phyloP scores from a whole-genome alignment of 2,888 invertebrate species.

The Acrobasis consociella region DNA sequence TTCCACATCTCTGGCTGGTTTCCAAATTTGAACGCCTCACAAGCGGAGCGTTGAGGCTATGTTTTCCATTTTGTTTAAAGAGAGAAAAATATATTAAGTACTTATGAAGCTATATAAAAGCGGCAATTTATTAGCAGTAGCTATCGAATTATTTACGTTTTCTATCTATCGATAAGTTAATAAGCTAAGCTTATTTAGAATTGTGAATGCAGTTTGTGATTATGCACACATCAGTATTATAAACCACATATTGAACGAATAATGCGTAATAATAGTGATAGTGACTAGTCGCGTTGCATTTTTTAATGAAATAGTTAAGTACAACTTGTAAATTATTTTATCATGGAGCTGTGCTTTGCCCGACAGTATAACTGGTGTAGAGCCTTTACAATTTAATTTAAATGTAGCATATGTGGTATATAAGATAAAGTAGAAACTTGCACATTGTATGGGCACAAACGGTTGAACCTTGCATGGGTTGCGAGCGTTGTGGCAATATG shows the following conservation, averaged over 20 bases:
- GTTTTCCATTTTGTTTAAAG: neutral
- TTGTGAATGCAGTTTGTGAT: constrained; percentile 34
- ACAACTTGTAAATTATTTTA: neutral
- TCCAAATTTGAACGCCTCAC: no score
- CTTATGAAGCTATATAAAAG: neutral
- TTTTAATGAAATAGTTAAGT: constrained; percentile 23
- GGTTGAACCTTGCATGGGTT: neutral
- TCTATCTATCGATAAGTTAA: neutral
- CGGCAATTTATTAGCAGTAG: neutral
- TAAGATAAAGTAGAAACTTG: constrained; percentile 32
- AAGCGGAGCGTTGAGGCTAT: no score
- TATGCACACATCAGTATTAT: constrained; percentile 62
- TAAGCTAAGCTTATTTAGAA: constrained; percentile 7
- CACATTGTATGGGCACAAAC: constrained; percentile 33
- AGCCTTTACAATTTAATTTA: constrained; percentile 25
- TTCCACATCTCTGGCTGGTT: neutral
- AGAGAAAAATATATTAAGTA: neutral
- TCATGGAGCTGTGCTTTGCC: neutral
- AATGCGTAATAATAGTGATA: constrained; percentile 31
- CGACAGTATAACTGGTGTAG: constrained; percentile 14
- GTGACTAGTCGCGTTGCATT: constrained; percentile 37
- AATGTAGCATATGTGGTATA: constrained; percentile 38
- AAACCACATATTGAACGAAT: constrained; percentile 49
- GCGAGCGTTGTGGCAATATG: constrained; percentile 23
- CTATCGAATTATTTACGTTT: neutral